phyloP scores from a whole-genome alignment of 2,888 invertebrate genomes.

The Helleia helle region DNA sequence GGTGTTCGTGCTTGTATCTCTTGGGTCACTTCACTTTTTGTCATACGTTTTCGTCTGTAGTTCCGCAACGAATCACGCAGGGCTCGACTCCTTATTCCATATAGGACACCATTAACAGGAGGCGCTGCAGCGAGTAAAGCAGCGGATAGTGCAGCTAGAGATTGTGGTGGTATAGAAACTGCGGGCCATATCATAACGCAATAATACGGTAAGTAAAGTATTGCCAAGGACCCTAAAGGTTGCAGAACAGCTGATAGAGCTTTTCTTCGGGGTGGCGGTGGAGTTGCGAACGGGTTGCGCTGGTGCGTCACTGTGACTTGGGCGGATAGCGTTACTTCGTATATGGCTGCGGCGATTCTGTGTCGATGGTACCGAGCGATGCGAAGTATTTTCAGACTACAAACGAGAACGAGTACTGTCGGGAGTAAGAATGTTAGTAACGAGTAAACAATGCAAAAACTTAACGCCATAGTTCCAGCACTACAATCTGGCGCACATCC shows the following conservation, averaged over 20 bases:
- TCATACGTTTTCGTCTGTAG: slow-evolving; percentile 84
- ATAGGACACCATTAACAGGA: slow-evolving; percentile 83
- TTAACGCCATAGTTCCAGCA: slow-evolving; percentile 73
- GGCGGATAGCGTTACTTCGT: slow-evolving; percentile 87
- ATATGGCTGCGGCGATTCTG: slow-evolving; percentile 88
- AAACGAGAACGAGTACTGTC: slow-evolving; percentile 78
- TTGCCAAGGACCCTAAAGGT: slow-evolving; percentile 79
- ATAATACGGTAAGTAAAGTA: slow-evolving; percentile 85
- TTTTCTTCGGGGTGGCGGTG: slow-evolving; percentile 76
- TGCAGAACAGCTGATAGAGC: slow-evolving; percentile 81
- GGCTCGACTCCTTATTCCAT: slow-evolving; percentile 83
- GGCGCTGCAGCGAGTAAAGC: slow-evolving; percentile 81
- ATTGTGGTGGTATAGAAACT: slow-evolving; percentile 43
- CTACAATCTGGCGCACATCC: slow-evolving; percentile 80
- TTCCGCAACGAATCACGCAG: slow-evolving; percentile 82
- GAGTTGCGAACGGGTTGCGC: slow-evolving; percentile 83
- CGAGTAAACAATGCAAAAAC: slow-evolving; percentile 79
- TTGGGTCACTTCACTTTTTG: slow-evolving; percentile 84
- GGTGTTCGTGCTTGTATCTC: slow-evolving; percentile 88
- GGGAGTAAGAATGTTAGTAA: slow-evolving; percentile 79
- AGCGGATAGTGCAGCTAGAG: slow-evolving; percentile 75
- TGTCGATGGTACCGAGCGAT: slow-evolving; percentile 84
- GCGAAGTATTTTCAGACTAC: slow-evolving; percentile 81
- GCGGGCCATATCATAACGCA: slow-evolving; percentile 80
- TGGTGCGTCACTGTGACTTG: slow-evolving; percentile 90